Evolutionary conservation across 2,797 vertebrate genomes (phyloP).

Genomic region (Meda fulgida): DNA sequence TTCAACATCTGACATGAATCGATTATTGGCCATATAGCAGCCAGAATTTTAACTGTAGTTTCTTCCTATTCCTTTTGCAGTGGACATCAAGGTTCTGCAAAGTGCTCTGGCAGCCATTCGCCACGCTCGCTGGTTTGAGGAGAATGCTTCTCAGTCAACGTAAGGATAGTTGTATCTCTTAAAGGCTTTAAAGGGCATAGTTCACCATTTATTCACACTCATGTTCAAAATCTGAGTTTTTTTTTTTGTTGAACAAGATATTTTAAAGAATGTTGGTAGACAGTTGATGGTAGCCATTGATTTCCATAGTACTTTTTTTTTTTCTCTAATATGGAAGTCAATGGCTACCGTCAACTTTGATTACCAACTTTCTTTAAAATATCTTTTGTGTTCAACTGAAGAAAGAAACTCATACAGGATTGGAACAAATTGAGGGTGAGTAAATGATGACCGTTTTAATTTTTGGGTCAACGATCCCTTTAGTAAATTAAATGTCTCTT

Average conservation of each 20-base stretch:
- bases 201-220: background rate
- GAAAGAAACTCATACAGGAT: too few relatives aligned
- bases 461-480: too few relatives aligned
- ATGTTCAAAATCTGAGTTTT: background rate
- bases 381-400: too few relatives aligned
- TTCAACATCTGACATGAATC: background rate
- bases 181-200: background rate
- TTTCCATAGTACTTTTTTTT: too few relatives aligned
- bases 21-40: background rate
- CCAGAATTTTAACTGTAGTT: background rate
- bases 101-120: constrained; percentile 96
- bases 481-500: too few relatives aligned
- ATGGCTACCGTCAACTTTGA: too few relatives aligned
- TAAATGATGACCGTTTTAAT: background rate
- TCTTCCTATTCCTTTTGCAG: constrained; percentile 67
- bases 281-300: too few relatives aligned
- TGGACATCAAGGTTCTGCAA: constrained; percentile 98
- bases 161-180: constrained; percentile 68
- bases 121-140: constrained; percentile 97
- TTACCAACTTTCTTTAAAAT: too few relatives aligned
- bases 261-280: background rate
- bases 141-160: constrained; percentile 98
- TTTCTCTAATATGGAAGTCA: too few relatives aligned
- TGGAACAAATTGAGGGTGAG: too few relatives aligned
- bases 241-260: background rate